Percentiles rank a stretch among this genome's conserved stretches.
Evolutionary conservation across 2,113 vertebrate genomes (phyloP).

Genomic region (Chaetodon auriga): DNA sequence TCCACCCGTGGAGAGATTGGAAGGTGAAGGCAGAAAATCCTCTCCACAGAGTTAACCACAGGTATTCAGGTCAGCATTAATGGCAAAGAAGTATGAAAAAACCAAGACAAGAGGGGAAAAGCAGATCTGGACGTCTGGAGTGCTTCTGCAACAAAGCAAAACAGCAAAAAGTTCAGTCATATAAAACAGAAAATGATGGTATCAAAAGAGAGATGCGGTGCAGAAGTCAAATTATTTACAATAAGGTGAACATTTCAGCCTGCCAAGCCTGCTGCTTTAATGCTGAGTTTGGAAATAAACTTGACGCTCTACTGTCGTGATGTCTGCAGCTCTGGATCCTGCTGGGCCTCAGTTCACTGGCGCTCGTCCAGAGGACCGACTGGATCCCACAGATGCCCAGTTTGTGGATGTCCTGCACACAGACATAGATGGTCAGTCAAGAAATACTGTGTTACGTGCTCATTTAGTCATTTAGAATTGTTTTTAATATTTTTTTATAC

Average conservation of each 20-base stretch:
- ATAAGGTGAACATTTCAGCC: background rate
- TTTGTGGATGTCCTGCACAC: constrained; percentile 96
- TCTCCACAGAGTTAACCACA: background rate
- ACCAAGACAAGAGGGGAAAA: background rate
- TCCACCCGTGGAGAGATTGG: background rate
- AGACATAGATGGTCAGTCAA: constrained; percentile 86
- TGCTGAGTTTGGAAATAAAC: background rate
- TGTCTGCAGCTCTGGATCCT: constrained; percentile 90
- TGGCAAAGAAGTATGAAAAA: background rate
- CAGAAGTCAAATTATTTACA: background rate
- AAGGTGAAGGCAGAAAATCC: background rate
- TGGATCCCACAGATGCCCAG: constrained; percentile 89
- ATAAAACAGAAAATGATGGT: background rate
- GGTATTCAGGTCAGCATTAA: background rate
- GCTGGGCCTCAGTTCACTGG: constrained; percentile 90
- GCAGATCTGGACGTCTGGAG: too few relatives aligned
- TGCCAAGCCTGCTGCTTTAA: background rate
- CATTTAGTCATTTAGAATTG: background rate
- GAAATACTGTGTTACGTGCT: background rate
- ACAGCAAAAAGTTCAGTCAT: background rate
- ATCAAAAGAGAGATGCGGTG: too few relatives aligned
- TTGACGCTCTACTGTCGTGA: constrained; percentile 26
- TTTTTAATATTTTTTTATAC: background rate
- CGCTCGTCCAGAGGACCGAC: constrained; percentile 71
- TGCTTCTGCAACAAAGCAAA: background rate